Evolutionary conservation across 1,140 invertebrate species (phyloP), one percentile per base, ranked within the genome.

Genomic region (Drosophila ohnishii): DNA sequence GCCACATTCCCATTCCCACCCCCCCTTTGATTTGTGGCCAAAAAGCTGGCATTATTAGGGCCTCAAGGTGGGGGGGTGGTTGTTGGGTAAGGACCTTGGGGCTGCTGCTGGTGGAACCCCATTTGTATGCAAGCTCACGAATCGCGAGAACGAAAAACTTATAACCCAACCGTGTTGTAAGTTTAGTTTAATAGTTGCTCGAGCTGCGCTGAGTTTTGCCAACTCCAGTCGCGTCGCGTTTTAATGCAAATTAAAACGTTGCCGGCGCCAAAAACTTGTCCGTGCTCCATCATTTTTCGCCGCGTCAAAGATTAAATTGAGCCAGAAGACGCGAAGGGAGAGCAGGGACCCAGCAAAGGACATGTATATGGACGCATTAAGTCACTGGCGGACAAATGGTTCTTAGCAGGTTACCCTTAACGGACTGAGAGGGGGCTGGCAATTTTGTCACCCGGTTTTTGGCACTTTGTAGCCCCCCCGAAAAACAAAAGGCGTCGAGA

Each of bases 211-310:
- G 56, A 78, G 42, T 76, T 86, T 73, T 59, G 55, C 28, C 40
- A 77, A 50, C 55, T 55, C 58, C 35, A 63, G 69, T 67, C 78
- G 60, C 75, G 79, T 65, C 83, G 78, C 78, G 56, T 74, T 87
- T 86, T 88, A 83, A 87, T 87, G 84, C 79, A 83, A 87, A 88
- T 87, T 87, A 87, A 83, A 87, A 76, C 79, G 75, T 79, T 87
- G 56, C 48, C 48, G 79, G 60, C 75, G 61, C 75, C 83, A 63
- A 70, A 87, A 86, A 88, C 60, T 83, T 87, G 28, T 44, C 50
- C 69, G 53, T 75, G 64, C 65, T 71, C 40, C 69, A 85, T 64
- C 75, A 76, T 55, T 79, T 47, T 76, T 50, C 32, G 56, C 39
- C 44, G 63, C 75, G 75, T 65, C 66, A 87, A 73, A 76, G 79